These are phyloP conservation scores for Stratiomys singularior DNA, from an alignment of 2,888 invertebrate genomes.

Conservation along the genomic window DNA sequence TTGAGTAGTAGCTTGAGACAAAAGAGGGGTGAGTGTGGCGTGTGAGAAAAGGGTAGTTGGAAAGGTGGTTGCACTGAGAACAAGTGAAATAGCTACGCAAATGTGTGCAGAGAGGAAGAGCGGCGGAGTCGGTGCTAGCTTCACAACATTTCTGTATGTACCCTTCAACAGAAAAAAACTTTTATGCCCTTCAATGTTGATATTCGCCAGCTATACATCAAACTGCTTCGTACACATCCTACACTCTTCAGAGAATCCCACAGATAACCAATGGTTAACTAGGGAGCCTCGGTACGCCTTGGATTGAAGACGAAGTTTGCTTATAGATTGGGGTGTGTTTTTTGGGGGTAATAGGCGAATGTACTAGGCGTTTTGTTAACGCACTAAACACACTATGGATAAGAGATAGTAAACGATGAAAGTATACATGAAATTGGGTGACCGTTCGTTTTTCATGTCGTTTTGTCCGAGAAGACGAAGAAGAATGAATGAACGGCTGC, in stretches of 20 bases:
- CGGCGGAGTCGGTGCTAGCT: not conserved
- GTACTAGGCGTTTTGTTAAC: constrained; percentile 8
- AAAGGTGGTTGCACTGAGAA: not conserved
- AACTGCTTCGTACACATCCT: constrained; percentile 33
- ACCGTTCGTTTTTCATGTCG: constrained; percentile 22
- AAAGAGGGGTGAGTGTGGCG: not conserved
- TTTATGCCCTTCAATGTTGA: constrained; percentile 45
- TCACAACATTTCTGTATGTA: constrained; percentile 7
- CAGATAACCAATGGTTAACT: constrained; percentile 46
- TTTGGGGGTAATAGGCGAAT: not conserved
- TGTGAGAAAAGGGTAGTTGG: not conserved
- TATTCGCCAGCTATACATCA: constrained; percentile 43
- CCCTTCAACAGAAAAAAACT: constrained; percentile 9
- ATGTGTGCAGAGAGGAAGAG: not conserved
- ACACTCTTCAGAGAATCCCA: constrained; percentile 33
- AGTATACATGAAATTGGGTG: constrained; percentile 41
- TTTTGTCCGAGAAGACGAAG: not conserved
- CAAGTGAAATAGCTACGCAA: too few species aligned
- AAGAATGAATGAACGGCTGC: constrained; percentile 16
- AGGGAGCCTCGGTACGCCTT: constrained; percentile 1
- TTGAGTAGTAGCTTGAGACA: not conserved
- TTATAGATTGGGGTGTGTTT: not conserved
- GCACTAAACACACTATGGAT: constrained; percentile 5
- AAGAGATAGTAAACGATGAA: constrained; percentile 41
- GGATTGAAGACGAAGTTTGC: not conserved